These are phyloP conservation scores for Paguma larvata DNA, from an alignment of 2,797 vertebrate species.

Conservation along the genomic window DNA sequence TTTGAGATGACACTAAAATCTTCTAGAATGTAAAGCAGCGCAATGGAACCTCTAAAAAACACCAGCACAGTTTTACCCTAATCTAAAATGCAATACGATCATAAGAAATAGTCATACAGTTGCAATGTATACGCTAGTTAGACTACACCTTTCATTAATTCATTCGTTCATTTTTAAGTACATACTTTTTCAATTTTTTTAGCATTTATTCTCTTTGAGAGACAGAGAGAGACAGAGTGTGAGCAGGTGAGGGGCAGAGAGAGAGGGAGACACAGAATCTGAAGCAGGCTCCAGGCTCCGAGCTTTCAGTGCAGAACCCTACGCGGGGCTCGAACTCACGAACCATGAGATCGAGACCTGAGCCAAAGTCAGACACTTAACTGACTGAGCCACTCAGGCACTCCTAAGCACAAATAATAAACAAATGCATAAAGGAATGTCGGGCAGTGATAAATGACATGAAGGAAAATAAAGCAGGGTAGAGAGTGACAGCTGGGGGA, in stretches of 20 bases:
- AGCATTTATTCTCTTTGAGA: no score
- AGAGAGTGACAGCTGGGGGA: background rate
- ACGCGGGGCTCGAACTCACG: no score
- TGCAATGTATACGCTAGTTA: background rate
- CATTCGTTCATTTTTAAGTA: background rate
- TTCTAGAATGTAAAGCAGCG: background rate
- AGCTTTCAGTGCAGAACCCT: no score
- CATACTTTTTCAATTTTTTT: background rate
- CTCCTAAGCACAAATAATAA: background rate
- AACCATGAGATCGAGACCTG: no score
- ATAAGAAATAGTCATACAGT: background rate
- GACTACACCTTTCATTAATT: background rate
- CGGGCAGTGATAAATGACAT: background rate
- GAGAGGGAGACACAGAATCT: no score
- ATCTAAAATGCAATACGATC: background rate
- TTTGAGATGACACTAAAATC: conserved; percentile 32
- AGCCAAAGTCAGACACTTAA: no score
- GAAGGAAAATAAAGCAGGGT: background rate
- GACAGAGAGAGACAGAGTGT: no score
- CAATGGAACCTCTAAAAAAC: conserved; percentile 1
- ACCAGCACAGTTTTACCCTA: background rate
- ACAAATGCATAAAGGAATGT: background rate
- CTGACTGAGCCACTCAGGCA: no score
- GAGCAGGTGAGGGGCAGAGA: no score
- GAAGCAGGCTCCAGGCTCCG: no score